A percentile compares a stretch with the other conserved stretches of the same genome.
Conservation (phyloP, 2,888 invertebrate species). For the Microctonus brassicae region DNA sequence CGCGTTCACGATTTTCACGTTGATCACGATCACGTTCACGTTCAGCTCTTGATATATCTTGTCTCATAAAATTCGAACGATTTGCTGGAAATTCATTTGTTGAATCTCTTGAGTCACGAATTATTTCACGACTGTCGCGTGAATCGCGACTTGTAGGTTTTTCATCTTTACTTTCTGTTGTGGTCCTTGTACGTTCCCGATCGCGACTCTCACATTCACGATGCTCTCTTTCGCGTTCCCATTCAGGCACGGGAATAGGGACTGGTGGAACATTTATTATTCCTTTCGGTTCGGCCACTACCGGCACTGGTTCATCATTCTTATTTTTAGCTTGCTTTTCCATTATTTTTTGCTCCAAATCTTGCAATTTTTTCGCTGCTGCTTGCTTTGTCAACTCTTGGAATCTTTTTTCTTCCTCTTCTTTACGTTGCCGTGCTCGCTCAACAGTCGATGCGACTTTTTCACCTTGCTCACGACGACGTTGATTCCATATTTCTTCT, state of each 20-base stretch:
- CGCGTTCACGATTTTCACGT: slow-evolving; percentile 58
- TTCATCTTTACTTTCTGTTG: slow-evolving; percentile 63
- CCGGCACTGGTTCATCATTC: slow-evolving; percentile 53
- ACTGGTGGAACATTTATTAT: slow-evolving; percentile 70
- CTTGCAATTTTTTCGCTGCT: slow-evolving; percentile 78
- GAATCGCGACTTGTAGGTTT: slow-evolving; percentile 46
- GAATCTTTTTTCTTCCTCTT: slow-evolving; percentile 88
- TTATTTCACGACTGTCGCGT: slow-evolving; percentile 44
- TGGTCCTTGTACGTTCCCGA: slow-evolving; percentile 68
- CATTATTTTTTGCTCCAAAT: slow-evolving; percentile 78
- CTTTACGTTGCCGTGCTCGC: slow-evolving; percentile 86
- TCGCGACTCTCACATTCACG: slow-evolving; percentile 68
- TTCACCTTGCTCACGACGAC: slow-evolving; percentile 78
- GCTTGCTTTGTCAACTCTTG: slow-evolving; percentile 75
- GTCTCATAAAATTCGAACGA: slow-evolving; percentile 51
- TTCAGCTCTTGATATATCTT: slow-evolving; percentile 37
- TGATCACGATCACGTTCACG: slow-evolving; percentile 62
- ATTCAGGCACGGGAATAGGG: slow-evolving; percentile 72
- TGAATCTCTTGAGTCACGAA: slow-evolving; percentile 41
- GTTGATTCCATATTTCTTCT: slow-evolving; percentile 80
- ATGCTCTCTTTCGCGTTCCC: slow-evolving; percentile 71
- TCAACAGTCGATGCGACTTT: slow-evolving; percentile 85
- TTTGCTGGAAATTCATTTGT: slow-evolving; percentile 41
- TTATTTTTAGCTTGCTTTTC: slow-evolving; percentile 72
- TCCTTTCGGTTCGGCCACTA: slow-evolving; percentile 63